These are phyloP conservation scores for Maconellicoccus hirsutus DNA, from an alignment of 1,140 invertebrate species.

Conservation along the genomic window DNA sequence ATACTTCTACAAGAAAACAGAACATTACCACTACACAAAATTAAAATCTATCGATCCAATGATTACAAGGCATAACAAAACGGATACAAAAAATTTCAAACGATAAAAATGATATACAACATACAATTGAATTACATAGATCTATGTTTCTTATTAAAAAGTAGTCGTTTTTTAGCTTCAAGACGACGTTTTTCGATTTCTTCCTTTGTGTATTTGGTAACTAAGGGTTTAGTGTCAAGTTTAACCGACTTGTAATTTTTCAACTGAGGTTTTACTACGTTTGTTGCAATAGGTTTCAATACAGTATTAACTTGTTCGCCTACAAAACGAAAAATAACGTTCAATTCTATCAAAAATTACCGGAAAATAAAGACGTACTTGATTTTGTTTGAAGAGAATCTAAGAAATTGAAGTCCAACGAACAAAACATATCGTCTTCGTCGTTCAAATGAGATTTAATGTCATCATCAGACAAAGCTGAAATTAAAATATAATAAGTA, in stretches of 20 bases:
- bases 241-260: not conserved
- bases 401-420: not conserved
- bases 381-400: not conserved
- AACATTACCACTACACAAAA: too few species aligned
- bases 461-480: not conserved
- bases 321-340: not conserved
- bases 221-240: not conserved
- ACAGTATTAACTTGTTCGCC: not conserved
- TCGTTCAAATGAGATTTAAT: conserved; percentile 16
- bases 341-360: not conserved
- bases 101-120: not conserved
- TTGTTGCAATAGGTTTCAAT: not conserved
- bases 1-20: too few species aligned
- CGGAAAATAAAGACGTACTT: not conserved
- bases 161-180: conserved; percentile 6
- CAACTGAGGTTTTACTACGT: not conserved
- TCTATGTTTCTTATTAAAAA: not conserved
- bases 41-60: too few species aligned
- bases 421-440: conserved; percentile 14
- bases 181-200: conserved; percentile 11
- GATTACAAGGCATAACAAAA: not conserved
- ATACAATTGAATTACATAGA: not conserved
- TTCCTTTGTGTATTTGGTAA: not conserved
- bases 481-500: not conserved
- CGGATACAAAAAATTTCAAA: not conserved